Evolutionary conservation across 2,888 invertebrate species (phyloP).

Genomic region (Diarsia mendica): DNA sequence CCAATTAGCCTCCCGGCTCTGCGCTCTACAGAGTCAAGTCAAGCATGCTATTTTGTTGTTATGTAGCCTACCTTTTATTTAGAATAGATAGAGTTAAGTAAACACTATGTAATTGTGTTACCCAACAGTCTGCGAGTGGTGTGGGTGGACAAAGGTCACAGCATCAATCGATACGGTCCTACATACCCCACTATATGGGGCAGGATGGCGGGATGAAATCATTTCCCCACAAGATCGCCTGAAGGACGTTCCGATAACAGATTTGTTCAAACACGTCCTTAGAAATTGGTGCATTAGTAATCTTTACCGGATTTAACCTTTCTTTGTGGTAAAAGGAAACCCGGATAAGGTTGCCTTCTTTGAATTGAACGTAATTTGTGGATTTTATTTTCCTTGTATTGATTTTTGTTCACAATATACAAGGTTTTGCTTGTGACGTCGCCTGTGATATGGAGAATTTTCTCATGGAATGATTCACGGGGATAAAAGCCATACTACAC

Average conservation of each 20-base stretch:
- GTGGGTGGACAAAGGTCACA: conserved; percentile 71
- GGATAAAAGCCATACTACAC: neutral
- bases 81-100: conserved; percentile 36
- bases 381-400: conserved; percentile 5
- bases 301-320: conserved; percentile 37
- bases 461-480: neutral
- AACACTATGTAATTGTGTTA: conserved; percentile 58
- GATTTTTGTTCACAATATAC: conserved; percentile 1
- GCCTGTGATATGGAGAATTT: neutral
- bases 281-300: conserved; percentile 48
- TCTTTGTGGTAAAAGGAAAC: conserved; percentile 31
- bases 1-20: no score
- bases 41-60: no score
- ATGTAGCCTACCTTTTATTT: conserved; percentile 21
- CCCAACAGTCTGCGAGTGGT: conserved; percentile 45
- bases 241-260: conserved; percentile 37
- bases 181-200: conserved; percentile 40
- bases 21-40: no score
- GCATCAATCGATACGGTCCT: conserved; percentile 68
- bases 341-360: conserved; percentile 12
- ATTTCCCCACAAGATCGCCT: conserved; percentile 50
- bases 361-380: conserved; percentile 3
- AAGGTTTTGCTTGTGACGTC: neutral
- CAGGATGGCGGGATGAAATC: conserved; percentile 41
- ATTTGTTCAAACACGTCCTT: conserved; percentile 54